phyloP scores from a whole-genome alignment of 2,888 invertebrate species.

The Heliconius erato region DNA sequence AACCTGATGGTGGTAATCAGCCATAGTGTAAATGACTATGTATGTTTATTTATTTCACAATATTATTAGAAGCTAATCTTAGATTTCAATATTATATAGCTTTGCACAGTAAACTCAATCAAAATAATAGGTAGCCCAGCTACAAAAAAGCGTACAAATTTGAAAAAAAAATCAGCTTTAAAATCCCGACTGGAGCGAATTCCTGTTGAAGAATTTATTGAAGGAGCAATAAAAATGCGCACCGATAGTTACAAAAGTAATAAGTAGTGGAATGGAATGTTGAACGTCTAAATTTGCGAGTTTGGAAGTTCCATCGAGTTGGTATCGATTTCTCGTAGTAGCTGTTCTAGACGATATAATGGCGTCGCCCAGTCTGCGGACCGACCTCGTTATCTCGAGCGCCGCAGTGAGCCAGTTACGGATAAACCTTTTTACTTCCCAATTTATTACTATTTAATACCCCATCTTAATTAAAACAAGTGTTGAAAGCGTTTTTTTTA shows the following conservation, averaged over 20 bases:
- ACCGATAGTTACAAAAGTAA: slow-evolving; percentile 42
- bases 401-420: slow-evolving; percentile 61
- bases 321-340: slow-evolving; percentile 48
- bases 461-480: slow-evolving; percentile 47
- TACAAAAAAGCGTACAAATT: background rate
- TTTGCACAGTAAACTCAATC: background rate
- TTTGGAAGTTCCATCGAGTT: slow-evolving; percentile 41
- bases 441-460: slow-evolving; percentile 50
- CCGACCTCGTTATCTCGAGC: slow-evolving; percentile 71
- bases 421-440: slow-evolving; percentile 49
- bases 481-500: slow-evolving; percentile 32
- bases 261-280: slow-evolving; percentile 41
- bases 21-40: too few species aligned
- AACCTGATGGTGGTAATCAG: too few species aligned
- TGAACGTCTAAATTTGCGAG: slow-evolving; percentile 39
- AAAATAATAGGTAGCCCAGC: background rate
- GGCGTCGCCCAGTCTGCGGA: slow-evolving; percentile 69
- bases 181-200: slow-evolving; percentile 28
- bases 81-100: too few species aligned
- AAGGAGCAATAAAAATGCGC: slow-evolving; percentile 35
- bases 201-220: slow-evolving; percentile 40
- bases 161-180: background rate
- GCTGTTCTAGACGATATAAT: slow-evolving; percentile 56
- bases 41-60: too few species aligned
- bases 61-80: too few species aligned